phyloP scores from a whole-genome alignment of 2,113 vertebrate genomes.

The Tapirus terrestris region DNA sequence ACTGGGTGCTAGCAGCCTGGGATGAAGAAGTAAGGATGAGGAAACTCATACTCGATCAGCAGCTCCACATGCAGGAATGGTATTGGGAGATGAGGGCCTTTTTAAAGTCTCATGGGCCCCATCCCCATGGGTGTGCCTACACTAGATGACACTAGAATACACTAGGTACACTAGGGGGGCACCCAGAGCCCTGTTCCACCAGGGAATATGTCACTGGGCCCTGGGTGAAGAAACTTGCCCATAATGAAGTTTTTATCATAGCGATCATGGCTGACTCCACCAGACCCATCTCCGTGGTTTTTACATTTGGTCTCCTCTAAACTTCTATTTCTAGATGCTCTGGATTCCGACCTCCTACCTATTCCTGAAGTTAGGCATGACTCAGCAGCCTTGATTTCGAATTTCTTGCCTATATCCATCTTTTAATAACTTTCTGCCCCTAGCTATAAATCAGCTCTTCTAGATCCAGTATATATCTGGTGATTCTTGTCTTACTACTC shows the following conservation, averaged over 20 bases:
- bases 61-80: not conserved
- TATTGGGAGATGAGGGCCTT: not conserved
- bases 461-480: not conserved
- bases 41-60: fast-evolving
- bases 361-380: not conserved
- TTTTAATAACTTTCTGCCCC: not conserved
- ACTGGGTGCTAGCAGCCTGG: fast-evolving
- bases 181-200: not conserved
- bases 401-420: slow-evolving; percentile 2
- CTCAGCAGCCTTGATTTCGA: not conserved
- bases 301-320: not conserved
- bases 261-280: not conserved
- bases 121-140: not conserved
- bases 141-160: not conserved
- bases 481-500: not conserved
- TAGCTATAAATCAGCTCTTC: not conserved
- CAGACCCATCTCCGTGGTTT: not conserved
- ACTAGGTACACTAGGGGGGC: not conserved
- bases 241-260: not conserved
- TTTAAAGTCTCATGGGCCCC: not conserved
- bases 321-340: not conserved
- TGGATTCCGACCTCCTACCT: not conserved
- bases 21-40: not conserved
- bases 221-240: not conserved
- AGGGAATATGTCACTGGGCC: not conserved